These are phyloP conservation scores for Clunio marinus DNA, from an alignment of 2,888 invertebrate species.

Conservation along the genomic window DNA sequence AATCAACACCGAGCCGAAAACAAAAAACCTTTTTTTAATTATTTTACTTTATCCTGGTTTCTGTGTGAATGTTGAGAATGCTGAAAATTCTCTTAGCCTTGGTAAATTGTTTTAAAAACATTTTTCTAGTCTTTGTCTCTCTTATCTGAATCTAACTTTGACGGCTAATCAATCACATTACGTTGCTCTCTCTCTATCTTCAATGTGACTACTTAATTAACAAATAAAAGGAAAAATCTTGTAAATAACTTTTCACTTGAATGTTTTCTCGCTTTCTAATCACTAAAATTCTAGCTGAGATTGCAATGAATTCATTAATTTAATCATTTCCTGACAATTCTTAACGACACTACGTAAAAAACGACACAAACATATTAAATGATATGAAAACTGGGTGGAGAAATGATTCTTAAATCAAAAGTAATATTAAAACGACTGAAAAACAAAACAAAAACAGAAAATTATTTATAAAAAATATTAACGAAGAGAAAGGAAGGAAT, in stretches of 20 bases:
- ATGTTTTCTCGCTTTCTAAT: neutral
- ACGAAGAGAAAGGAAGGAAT: no score
- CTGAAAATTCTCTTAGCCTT: conserved; percentile 28
- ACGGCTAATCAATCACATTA: neutral
- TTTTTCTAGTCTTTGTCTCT: neutral
- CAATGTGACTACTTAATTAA: conserved; percentile 13
- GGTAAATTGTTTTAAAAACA: neutral
- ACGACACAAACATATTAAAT: conserved; percentile 1
- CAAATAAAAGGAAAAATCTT: neutral
- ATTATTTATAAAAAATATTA: neutral
- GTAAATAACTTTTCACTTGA: neutral
- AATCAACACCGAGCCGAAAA: conserved; percentile 26
- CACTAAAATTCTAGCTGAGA: neutral
- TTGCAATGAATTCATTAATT: neutral
- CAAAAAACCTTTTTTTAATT: conserved; percentile 1
- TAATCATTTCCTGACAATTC: neutral
- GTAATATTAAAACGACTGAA: neutral
- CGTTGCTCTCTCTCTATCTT: neutral
- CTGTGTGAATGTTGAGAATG: conserved; percentile 39
- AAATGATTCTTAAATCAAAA: conserved; percentile 17
- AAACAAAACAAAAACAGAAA: neutral
- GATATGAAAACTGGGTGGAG: conserved; percentile 39
- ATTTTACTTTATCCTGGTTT: conserved; percentile 22
- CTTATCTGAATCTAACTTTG: conserved; percentile 2
- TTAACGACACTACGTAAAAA: neutral